These are phyloP conservation scores for Acrobasis consociella DNA, from an alignment of 2,888 invertebrate species.

Conservation along the genomic window DNA sequence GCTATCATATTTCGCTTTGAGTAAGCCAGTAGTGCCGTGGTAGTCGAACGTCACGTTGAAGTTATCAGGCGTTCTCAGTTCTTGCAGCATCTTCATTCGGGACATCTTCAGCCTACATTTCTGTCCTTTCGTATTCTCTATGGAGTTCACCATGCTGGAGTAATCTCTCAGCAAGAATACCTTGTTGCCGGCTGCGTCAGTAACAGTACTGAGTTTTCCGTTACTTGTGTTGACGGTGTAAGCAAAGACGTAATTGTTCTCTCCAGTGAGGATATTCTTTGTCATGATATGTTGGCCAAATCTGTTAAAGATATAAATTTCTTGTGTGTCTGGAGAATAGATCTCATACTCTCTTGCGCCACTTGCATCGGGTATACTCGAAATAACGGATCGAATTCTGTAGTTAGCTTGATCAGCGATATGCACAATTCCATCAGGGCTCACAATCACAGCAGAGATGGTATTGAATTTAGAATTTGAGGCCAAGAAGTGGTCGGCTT, in stretches of 20 bases:
- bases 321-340: slow-evolving; percentile 96
- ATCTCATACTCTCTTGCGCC: slow-evolving; percentile 95
- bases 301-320: slow-evolving; percentile 95
- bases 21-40: slow-evolving; percentile 93
- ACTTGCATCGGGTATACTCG: slow-evolving; percentile 94
- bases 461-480: slow-evolving; percentile 97
- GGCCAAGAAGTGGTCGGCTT: slow-evolving; percentile 95
- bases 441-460: slow-evolving; percentile 95
- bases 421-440: slow-evolving; percentile 96
- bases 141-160: slow-evolving; percentile 94
- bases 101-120: slow-evolving; percentile 96
- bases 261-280: slow-evolving; percentile 96
- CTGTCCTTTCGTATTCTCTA: slow-evolving; percentile 96
- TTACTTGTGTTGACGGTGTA: slow-evolving; percentile 98
- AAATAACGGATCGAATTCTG: slow-evolving; percentile 93
- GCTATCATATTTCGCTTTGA: slow-evolving; percentile 94
- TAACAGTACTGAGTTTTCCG: slow-evolving; percentile 96
- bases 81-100: slow-evolving; percentile 95
- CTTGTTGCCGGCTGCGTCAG: slow-evolving; percentile 95
- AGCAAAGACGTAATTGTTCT: slow-evolving; percentile 95
- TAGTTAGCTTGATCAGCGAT: slow-evolving; percentile 98
- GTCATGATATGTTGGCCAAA: slow-evolving; percentile 98
- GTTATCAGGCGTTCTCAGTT: slow-evolving; percentile 95
- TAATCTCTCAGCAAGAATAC: slow-evolving; percentile 92
- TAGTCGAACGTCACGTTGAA: slow-evolving; percentile 97